Conservation (phyloP, 2,888 invertebrate species). For the Drosophila peninsularis region DNA sequence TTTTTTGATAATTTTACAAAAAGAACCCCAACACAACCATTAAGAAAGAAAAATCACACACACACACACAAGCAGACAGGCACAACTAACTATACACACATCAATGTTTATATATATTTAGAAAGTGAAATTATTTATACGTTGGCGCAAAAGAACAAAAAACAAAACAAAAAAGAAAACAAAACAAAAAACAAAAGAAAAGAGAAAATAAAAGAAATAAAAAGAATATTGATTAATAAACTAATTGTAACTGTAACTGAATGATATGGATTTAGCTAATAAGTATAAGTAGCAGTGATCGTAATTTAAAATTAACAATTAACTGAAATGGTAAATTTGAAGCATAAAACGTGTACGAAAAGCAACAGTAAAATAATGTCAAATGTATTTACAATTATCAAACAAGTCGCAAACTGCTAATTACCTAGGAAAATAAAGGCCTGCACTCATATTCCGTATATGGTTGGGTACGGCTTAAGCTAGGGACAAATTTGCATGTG, state of each 20-base stretch:
- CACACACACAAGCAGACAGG: slow-evolving; percentile 52
- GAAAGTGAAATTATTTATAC: slow-evolving; percentile 77
- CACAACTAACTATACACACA: slow-evolving; percentile 63
- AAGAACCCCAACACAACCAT: slow-evolving; percentile 52
- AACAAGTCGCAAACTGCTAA: slow-evolving; percentile 39
- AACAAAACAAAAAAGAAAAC: slow-evolving; percentile 20
- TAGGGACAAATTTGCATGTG: slow-evolving; percentile 16
- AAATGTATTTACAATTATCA: slow-evolving; percentile 56
- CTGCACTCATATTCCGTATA: slow-evolving; percentile 13
- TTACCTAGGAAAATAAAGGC: slow-evolving; percentile 12
- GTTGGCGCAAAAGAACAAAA: slow-evolving; percentile 75
- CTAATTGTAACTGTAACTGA: slow-evolving; percentile 73
- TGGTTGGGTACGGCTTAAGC: slow-evolving; percentile 21
- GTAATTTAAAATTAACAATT: slow-evolving; percentile 79
- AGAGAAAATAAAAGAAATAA: slow-evolving; percentile 18
- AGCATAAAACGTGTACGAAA: slow-evolving; percentile 77
- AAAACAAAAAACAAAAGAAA: slow-evolving; percentile 21
- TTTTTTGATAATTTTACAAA: slow-evolving; percentile 80
- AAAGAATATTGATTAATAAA: slow-evolving; percentile 54
- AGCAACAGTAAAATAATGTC: slow-evolving; percentile 72
- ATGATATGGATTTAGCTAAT: slow-evolving; percentile 73
- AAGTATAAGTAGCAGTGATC: slow-evolving; percentile 80
- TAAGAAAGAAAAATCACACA: slow-evolving; percentile 22
- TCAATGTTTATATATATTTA: slow-evolving; percentile 79
- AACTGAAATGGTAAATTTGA: slow-evolving; percentile 56